Evolutionary conservation across 2,888 invertebrate genomes (phyloP), one percentile per base, ranked within the genome.

Genomic region (Formica aserva): DNA sequence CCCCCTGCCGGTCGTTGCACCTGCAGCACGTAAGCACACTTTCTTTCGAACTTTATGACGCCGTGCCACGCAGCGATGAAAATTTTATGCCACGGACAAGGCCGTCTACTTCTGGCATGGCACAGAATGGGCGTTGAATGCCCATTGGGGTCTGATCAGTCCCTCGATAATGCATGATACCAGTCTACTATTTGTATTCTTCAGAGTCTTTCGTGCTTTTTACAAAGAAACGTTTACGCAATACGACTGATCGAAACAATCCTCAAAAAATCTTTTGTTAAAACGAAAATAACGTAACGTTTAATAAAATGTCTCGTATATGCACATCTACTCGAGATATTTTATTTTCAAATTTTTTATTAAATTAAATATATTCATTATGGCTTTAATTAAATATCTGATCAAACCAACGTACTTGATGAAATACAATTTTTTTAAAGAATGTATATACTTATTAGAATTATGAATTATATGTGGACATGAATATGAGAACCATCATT

Each of bases 41-140:
- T 92, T 92, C 91, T 83, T 77, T 92, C 88, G 72, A 63, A 41
- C 86, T 82, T 67, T 38, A 75, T 52, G 65, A 6, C 52, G 41
- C 69, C 69, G 63, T 57, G 57, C 26, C 72, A 71, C 15, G 38
- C 35, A 32, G 69, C 52, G 41, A 83, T 66, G 83, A 85, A 87
- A 77, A 60, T 85, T 57, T 55, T 11, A 55, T 55, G 22, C 55
- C 67, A 74, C 38, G 9, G 41, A 22, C 72, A 85, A 85, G 85
- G 85, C 32, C 85, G 80, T 60, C 48, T 71, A 82, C 65, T 78
- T 41, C 52, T 41, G 52, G 67, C 75, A 66, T 15, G 45, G 11
- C n/a, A 63, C 55, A 48, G 45, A 62, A 35, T 35, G 35, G 35
- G 15, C 57, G 13, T 32, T 26, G 35, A 76, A 71, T 57, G 22